These are phyloP conservation scores for Heteromyza rotundicornis DNA, from an alignment of 2,888 invertebrate genomes.

Conservation along the genomic window DNA sequence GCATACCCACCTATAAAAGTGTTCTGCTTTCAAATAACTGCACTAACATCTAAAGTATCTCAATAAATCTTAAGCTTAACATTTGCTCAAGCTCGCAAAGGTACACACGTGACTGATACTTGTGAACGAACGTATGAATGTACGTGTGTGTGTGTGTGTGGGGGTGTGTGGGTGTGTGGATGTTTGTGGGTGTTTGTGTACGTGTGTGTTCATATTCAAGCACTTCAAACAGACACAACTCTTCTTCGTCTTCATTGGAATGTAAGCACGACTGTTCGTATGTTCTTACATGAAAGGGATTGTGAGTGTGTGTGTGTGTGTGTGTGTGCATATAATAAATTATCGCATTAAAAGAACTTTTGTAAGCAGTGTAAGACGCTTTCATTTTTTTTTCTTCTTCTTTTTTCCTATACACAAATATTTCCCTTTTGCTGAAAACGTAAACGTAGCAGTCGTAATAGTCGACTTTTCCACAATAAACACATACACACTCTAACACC, in stretches of 20 bases:
- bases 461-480: background rate
- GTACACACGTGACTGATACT: constrained; percentile 4
- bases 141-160: background rate
- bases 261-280: no score
- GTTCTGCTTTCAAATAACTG: background rate
- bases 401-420: background rate
- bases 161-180: background rate
- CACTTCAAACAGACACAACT: no score
- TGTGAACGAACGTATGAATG: background rate
- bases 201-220: no score
- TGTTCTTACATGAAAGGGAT: no score
- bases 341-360: constrained; percentile 9
- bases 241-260: no score
- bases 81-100: constrained; percentile 6
- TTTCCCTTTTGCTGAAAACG: background rate
- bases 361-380: constrained; percentile 5
- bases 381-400: background rate
- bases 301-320: background rate
- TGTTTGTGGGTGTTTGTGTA: background rate
- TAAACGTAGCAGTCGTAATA: constrained; percentile 3
- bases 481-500: background rate
- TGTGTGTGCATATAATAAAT: constrained; percentile 7
- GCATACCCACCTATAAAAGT: no score
- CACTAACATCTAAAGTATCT: constrained; percentile 13
- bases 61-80: constrained; percentile 17